phyloP scores from a whole-genome alignment of 2,113 vertebrate species.

The Chlorocebus sabaeus region DNA sequence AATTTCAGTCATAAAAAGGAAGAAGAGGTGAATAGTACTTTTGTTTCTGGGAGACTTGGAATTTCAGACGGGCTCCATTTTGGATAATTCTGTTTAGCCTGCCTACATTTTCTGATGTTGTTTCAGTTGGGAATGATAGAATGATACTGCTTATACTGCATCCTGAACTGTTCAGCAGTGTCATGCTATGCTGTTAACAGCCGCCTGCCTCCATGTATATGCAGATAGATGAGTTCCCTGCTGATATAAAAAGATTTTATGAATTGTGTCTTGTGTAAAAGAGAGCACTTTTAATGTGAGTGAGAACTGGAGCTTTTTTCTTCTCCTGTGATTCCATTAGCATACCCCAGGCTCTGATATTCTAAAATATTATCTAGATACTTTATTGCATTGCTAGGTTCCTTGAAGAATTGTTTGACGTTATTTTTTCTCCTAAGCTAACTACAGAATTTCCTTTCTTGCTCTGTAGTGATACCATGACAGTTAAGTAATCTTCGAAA shows the following conservation, averaged over 20 bases:
- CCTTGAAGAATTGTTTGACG: neutral
- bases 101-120: slow-evolving; percentile 16
- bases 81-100: slow-evolving; percentile 44
- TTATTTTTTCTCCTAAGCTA: neutral
- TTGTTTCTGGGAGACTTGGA: slow-evolving; percentile 51
- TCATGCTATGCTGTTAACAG: neutral
- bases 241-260: slow-evolving; percentile 1
- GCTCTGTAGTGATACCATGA: neutral
- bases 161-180: neutral
- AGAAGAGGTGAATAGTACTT: slow-evolving; percentile 58
- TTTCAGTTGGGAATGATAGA: slow-evolving; percentile 45
- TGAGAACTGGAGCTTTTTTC: neutral
- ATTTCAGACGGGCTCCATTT: slow-evolving; percentile 56
- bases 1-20: slow-evolving; percentile 26
- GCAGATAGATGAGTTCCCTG: neutral
- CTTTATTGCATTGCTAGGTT: neutral
- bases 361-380: neutral
- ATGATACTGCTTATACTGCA: neutral
- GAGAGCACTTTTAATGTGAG: neutral
- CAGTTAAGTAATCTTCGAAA: slow-evolving; percentile 16
- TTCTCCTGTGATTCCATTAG: neutral
- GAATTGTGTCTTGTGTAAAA: slow-evolving; percentile 24
- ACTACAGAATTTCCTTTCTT: neutral
- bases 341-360: neutral
- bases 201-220: neutral